Conservation (phyloP, 2,888 invertebrate genomes). For the Tipula helvola region DNA sequence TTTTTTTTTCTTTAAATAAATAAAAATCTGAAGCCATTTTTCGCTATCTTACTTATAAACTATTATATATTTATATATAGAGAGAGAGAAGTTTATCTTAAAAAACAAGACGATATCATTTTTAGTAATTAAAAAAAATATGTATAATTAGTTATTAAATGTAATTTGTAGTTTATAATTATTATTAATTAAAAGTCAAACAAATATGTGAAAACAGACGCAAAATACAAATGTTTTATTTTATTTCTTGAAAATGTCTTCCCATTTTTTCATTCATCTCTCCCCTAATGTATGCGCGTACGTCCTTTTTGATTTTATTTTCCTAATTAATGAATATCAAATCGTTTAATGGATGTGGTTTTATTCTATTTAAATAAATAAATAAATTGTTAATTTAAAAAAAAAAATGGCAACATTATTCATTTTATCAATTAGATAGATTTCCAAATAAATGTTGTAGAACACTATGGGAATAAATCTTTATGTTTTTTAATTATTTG, state of each 20-base stretch:
- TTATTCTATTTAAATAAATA: background rate
- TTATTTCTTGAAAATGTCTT: background rate
- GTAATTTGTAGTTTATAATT: background rate
- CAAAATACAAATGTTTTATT: background rate
- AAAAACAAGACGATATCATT: background rate
- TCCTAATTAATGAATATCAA: background rate
- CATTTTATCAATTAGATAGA: background rate
- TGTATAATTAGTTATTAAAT: background rate
- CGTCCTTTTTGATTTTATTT: background rate
- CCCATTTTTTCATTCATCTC: background rate
- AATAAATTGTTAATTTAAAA: background rate
- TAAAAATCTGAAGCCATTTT: background rate
- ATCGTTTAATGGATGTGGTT: background rate
- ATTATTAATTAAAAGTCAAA: background rate
- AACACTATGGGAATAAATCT: background rate
- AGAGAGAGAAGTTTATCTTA: background rate
- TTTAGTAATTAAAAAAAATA: background rate
- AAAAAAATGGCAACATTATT: background rate
- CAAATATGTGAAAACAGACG: background rate
- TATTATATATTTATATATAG: background rate
- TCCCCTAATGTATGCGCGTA: background rate
- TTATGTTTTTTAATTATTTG: background rate
- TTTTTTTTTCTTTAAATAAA: background rate
- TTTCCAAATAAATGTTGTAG: background rate
- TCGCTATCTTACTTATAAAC: background rate